Conservation (phyloP, 2,113 vertebrate species). For the Pseudopodoces humilis region DNA sequence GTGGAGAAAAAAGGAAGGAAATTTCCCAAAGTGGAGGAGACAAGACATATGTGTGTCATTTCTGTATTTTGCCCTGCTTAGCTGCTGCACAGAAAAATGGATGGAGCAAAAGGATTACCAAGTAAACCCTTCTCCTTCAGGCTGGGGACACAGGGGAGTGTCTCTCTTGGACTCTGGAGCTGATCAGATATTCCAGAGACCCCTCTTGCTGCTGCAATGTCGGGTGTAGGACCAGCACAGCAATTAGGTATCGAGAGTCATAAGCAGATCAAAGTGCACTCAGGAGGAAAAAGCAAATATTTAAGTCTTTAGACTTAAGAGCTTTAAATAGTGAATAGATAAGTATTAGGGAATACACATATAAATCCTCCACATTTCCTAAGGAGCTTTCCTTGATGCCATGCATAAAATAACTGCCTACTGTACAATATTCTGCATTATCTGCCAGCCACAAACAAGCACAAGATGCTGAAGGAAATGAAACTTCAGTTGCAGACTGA, state of each 20-base stretch:
- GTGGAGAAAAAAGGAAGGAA: conserved; percentile 4
- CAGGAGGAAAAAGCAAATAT: not conserved
- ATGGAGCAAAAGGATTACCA: not conserved
- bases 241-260: not conserved
- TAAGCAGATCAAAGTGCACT: not conserved
- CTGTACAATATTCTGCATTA: not conserved
- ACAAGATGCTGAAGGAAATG: not conserved
- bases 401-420: not conserved
- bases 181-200: not conserved
- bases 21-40: not conserved
- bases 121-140: not conserved
- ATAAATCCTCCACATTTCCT: not conserved
- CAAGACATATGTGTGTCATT: not conserved
- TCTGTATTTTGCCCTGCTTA: not conserved
- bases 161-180: not conserved
- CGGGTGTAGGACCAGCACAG: not conserved
- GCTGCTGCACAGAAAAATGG: not conserved
- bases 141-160: not conserved
- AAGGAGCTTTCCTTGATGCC: conserved; percentile 19
- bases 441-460: not conserved
- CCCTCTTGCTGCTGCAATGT: not conserved
- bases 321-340: not conserved
- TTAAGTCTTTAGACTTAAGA: not conserved
- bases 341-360: not conserved
- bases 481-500: not conserved